A percentile compares a stretch with the other conserved stretches of the same genome.
phyloP scores from a whole-genome alignment of 2,888 invertebrate genomes.

The Eupeodes latifasciatus region DNA sequence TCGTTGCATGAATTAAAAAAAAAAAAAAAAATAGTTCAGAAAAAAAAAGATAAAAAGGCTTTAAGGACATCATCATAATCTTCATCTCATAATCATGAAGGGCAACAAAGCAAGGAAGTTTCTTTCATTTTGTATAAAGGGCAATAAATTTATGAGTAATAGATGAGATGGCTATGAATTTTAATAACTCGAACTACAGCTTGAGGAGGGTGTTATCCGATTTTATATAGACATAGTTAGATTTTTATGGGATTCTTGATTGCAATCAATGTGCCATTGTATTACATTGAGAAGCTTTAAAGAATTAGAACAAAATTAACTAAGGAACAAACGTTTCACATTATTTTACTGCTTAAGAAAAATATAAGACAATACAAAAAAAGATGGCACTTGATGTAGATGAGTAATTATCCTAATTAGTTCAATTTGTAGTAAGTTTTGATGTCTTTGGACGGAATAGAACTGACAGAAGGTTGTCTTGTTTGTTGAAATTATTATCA shows the following conservation, averaged over 20 bases:
- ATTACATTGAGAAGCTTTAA: neutral
- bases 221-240: neutral
- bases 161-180: slow-evolving; percentile 4
- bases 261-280: slow-evolving; percentile 13
- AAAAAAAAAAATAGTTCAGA: neutral
- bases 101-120: neutral
- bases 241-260: neutral
- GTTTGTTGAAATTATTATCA: neutral
- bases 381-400: neutral
- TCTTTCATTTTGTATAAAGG: neutral
- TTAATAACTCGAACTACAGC: neutral
- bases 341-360: neutral
- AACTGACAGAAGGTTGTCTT: neutral
- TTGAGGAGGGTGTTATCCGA: neutral
- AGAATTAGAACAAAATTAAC: neutral
- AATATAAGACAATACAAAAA: neutral
- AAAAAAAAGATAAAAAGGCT: slow-evolving; percentile 2
- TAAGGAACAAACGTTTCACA: neutral
- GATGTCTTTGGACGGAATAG: neutral
- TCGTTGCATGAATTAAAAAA: neutral
- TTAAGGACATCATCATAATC: slow-evolving; percentile 8
- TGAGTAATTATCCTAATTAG: neutral
- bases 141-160: slow-evolving; percentile 12
- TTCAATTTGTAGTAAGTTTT: neutral
- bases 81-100: neutral